These are phyloP conservation scores for Protaetia brevitarsis DNA, from an alignment of 1,140 invertebrate species.

Conservation along the genomic window DNA sequence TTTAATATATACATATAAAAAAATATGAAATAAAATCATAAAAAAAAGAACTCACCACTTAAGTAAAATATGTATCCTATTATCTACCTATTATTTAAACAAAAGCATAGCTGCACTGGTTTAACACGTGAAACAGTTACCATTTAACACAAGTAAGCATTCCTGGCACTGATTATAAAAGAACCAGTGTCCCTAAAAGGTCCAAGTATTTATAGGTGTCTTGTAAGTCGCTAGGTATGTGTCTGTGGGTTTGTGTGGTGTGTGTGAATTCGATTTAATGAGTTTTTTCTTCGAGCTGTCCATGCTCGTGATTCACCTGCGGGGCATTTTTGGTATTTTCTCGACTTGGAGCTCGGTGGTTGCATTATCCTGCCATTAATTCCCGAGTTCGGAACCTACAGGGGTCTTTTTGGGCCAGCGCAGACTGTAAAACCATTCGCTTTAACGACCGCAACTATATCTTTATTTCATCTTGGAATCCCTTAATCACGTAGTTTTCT, in stretches of 20 bases:
- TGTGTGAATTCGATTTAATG: constrained; percentile 16
- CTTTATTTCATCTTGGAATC: constrained; percentile 18
- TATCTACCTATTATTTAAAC: no score
- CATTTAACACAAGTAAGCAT: neutral
- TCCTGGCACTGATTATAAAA: neutral
- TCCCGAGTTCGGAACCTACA: neutral
- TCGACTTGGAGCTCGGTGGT: neutral
- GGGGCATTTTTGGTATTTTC: constrained; percentile 14
- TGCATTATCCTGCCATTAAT: constrained; percentile 16
- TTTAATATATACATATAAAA: no score
- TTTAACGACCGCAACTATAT: constrained; percentile 14
- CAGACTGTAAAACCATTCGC: constrained; percentile 6
- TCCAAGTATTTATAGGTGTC: constrained; percentile 9
- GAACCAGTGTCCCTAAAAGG: constrained; percentile 11
- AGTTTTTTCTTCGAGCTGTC: neutral
- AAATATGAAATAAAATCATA: no score
- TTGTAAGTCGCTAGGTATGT: neutral
- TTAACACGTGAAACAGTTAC: neutral
- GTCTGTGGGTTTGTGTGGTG: neutral
- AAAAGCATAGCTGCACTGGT: neutral
- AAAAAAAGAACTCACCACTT: neutral
- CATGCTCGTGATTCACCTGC: neutral
- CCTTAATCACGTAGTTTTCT: neutral
- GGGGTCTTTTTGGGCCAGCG: neutral
- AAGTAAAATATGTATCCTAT: neutral